Evolutionary conservation across 2,113 vertebrate genomes (phyloP).

Genomic region (Psittacula cyanocephala): DNA sequence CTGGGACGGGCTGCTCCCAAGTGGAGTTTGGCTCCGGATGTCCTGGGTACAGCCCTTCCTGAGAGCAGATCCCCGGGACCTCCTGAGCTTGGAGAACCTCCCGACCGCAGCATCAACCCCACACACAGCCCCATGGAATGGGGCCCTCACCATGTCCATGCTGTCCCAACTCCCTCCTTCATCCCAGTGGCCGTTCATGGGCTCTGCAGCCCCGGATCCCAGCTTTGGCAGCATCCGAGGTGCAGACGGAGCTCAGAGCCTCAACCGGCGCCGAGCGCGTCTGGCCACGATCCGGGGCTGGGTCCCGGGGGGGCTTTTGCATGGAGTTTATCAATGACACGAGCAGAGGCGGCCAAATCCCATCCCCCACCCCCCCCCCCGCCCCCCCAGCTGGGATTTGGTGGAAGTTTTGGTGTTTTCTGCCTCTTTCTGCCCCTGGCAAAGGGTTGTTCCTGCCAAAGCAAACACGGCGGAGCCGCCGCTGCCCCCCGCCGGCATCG

Average conservation of each 20-base stretch:
- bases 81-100: neutral
- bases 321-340: neutral
- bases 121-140: accelerated
- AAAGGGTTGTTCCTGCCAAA: neutral
- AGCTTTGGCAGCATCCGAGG: neutral
- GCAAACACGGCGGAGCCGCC: neutral
- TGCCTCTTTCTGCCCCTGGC: neutral
- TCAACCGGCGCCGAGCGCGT: accelerated
- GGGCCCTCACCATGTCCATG: accelerated
- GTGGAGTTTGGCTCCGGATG: neutral
- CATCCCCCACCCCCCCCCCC: too few species aligned
- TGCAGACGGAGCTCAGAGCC: neutral
- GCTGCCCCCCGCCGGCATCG: neutral
- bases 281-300: accelerated
- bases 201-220: accelerated
- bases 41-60: constrained; percentile 25
- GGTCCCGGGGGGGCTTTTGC: neutral
- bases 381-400: neutral
- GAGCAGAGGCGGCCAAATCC: neutral
- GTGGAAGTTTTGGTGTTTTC: neutral
- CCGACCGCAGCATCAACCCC: accelerated
- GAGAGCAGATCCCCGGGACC: neutral
- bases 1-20: neutral
- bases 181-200: accelerated
- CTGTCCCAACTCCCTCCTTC: neutral